phyloP scores from a whole-genome alignment of 2,113 vertebrate species.

The Esox niger region DNA sequence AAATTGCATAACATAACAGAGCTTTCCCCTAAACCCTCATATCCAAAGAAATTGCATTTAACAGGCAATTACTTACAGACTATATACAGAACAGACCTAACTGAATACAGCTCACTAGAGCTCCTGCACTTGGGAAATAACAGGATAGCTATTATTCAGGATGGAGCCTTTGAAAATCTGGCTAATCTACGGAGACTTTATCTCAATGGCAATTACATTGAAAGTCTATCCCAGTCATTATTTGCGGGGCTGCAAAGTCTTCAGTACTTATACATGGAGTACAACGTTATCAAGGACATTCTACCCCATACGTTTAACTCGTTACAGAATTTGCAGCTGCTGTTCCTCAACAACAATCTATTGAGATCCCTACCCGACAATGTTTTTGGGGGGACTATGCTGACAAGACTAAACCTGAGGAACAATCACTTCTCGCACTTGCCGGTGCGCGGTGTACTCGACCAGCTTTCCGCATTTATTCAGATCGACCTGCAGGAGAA shows the following conservation, averaged over 20 bases:
- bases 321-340: constrained; percentile 88
- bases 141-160: constrained; percentile 90
- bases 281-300: constrained; percentile 97
- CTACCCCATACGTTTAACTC: constrained; percentile 87
- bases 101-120: constrained; percentile 89
- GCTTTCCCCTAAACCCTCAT: constrained; percentile 88
- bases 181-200: constrained; percentile 93
- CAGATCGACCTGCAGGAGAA: constrained; percentile 99
- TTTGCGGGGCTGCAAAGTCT: constrained; percentile 89
- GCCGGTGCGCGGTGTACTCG: constrained; percentile 91
- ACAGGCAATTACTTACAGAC: constrained; percentile 95
- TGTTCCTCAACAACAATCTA: constrained; percentile 97
- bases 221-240: constrained; percentile 85
- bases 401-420: constrained; percentile 92
- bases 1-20: constrained; percentile 92
- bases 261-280: constrained; percentile 98
- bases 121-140: constrained; percentile 95
- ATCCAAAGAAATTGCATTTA: constrained; percentile 96
- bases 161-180: constrained; percentile 92
- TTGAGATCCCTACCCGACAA: constrained; percentile 87
- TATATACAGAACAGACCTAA: constrained; percentile 85
- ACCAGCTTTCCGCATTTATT: constrained; percentile 93
- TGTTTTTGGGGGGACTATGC: constrained; percentile 88
- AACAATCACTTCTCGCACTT: constrained; percentile 96
- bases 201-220: constrained; percentile 97